Conservation (phyloP, 2,797 vertebrate species). For the Anabacerthia variegaticeps region DNA sequence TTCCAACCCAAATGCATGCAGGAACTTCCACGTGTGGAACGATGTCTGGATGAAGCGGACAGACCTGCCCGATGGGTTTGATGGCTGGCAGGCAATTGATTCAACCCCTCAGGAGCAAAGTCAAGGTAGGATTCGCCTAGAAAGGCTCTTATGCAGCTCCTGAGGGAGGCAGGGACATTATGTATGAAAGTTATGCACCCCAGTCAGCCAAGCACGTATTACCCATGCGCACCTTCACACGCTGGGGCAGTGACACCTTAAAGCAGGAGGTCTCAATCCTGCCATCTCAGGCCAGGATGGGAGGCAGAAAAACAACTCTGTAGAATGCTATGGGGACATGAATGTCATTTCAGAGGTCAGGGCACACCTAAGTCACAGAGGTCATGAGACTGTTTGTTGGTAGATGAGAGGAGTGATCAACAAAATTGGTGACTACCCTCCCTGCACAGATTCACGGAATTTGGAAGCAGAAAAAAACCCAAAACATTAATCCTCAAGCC, state of each 20-base stretch:
- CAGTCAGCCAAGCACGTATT: neutral
- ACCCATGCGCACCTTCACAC: rapidly evolving
- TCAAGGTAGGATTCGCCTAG: constrained; percentile 55
- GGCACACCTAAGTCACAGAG: neutral
- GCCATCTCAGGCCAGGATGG: rapidly evolving
- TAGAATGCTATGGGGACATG: neutral
- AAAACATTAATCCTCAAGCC: neutral
- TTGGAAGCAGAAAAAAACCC: rapidly evolving
- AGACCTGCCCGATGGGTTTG: constrained; percentile 59
- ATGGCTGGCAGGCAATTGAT: constrained; percentile 76
- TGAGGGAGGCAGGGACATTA: neutral
- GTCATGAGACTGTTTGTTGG: neutral
- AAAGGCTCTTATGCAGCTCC: neutral
- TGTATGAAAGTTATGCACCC: neutral
- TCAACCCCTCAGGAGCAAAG: constrained; percentile 74
- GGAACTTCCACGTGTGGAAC: constrained; percentile 78
- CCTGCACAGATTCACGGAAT: neutral
- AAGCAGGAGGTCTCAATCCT: neutral
- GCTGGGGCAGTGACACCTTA: neutral
- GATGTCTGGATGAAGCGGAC: constrained; percentile 73
- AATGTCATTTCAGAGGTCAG: neutral
- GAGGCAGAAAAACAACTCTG: neutral
- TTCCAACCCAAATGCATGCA: neutral
- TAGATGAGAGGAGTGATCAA: neutral
- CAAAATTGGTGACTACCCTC: neutral